phyloP scores from a whole-genome alignment of 2,888 invertebrate species.

The Chaitophorus viminalis region DNA sequence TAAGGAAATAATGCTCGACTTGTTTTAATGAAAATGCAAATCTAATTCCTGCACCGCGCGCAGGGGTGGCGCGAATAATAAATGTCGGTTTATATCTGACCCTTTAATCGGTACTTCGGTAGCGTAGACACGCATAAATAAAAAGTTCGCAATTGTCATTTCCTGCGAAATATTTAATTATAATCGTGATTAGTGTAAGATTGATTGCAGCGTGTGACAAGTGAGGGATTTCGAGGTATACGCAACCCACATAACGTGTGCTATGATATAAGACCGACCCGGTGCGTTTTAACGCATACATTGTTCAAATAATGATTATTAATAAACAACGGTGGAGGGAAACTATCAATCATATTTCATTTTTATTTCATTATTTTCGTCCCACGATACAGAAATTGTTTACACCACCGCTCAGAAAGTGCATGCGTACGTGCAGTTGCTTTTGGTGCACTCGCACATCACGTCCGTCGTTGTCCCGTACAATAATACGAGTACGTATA shows the following conservation, averaged over 20 bases:
- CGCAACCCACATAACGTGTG: neutral
- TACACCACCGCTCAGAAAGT: neutral
- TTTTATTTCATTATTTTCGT: neutral
- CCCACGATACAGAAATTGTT: neutral
- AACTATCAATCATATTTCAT: constrained; percentile 35
- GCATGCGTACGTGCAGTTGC: neutral
- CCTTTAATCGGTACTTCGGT: constrained; percentile 22
- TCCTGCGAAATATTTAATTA: constrained; percentile 55
- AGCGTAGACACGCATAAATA: constrained; percentile 29
- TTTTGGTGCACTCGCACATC: neutral
- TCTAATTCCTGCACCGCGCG: constrained; percentile 13
- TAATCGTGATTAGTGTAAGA: constrained; percentile 46
- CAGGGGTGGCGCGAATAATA: neutral
- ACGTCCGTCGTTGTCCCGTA: neutral
- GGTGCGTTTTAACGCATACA: neutral
- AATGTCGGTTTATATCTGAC: constrained; percentile 39
- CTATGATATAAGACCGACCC: too few relatives aligned
- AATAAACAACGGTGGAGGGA: neutral
- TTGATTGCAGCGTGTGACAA: constrained; percentile 40
- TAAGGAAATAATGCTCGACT: constrained; percentile 4
- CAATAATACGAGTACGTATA: neutral
- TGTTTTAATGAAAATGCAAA: constrained; percentile 53
- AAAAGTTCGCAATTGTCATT: constrained; percentile 39
- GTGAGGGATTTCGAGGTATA: constrained; percentile 47
- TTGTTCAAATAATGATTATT: constrained; percentile 37